Evolutionary conservation across 2,113 vertebrate genomes (phyloP).

Genomic region (Protobothrops mucrosquamatus): DNA sequence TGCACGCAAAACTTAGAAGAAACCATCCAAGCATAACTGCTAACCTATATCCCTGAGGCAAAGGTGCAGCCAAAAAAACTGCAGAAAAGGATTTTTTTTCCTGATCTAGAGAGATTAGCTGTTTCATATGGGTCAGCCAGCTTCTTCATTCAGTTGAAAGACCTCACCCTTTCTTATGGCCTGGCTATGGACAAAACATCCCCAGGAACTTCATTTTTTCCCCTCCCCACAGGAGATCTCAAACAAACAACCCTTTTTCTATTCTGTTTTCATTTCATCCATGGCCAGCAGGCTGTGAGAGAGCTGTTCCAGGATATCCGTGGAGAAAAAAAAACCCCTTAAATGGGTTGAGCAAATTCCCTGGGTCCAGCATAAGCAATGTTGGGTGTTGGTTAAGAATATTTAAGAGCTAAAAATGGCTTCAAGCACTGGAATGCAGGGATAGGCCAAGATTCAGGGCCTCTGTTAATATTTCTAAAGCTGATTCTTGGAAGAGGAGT

Average conservation of each 20-base stretch:
- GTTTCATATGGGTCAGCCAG: constrained; percentile 2
- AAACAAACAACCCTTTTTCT: constrained; percentile 14
- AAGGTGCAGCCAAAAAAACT: not conserved
- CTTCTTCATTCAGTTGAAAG: not conserved
- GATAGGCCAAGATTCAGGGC: not conserved
- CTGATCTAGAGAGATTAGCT: not conserved
- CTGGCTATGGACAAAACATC: constrained; percentile 14
- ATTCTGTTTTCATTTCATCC: constrained; percentile 23
- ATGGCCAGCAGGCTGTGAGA: rapidly evolving
- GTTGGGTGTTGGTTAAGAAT: not conserved
- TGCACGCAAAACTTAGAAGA: not conserved
- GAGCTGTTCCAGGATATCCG: not conserved
- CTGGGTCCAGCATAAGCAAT: not conserved
- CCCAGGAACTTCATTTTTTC: constrained; percentile 14
- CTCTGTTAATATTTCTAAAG: not conserved
- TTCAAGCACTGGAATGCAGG: not conserved
- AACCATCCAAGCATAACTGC: not conserved
- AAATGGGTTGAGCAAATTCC: not conserved
- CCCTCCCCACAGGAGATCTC: constrained; percentile 15
- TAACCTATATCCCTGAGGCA: not conserved
- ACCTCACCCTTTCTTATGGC: constrained; percentile 3
- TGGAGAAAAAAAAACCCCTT: not conserved
- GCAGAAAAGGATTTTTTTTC: not conserved
- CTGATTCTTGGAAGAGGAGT: not conserved
- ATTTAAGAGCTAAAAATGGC: not conserved